Evolutionary conservation across 2,113 vertebrate genomes (phyloP).

Genomic region (Perognathus longimembris): DNA sequence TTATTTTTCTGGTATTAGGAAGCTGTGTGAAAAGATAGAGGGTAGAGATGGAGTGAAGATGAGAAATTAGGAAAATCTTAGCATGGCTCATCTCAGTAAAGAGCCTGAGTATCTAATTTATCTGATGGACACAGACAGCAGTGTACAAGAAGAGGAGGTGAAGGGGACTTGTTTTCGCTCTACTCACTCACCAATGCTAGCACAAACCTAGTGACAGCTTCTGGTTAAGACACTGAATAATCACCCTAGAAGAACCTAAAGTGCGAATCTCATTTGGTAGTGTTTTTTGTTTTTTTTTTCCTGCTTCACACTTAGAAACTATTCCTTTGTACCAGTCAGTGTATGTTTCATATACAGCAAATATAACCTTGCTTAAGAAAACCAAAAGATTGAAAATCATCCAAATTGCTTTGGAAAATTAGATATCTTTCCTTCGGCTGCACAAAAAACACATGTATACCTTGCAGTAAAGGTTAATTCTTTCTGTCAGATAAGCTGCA

Average conservation of each 20-base stretch:
- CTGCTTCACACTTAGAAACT: background rate
- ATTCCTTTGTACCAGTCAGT: background rate
- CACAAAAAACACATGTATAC: background rate
- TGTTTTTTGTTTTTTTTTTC: background rate
- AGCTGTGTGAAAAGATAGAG: background rate
- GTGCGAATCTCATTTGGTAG: background rate
- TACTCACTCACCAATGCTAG: background rate
- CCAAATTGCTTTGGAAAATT: background rate
- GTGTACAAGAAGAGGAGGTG: background rate
- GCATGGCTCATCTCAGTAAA: background rate
- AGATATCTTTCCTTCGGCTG: background rate
- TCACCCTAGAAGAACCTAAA: background rate
- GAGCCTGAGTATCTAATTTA: background rate
- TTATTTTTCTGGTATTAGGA: background rate
- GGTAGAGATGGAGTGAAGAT: rapidly evolving
- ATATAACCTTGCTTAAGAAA: background rate
- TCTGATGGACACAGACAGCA: background rate
- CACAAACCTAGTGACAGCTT: background rate
- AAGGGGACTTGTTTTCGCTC: background rate
- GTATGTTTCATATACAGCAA: background rate
- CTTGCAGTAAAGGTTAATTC: background rate
- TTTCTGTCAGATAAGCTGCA: background rate
- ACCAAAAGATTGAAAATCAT: background rate
- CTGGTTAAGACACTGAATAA: background rate
- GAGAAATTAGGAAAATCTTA: background rate